Base-by-base conservation (phyloP, 64 coral and sea anemone species). In the Actinia tenebrosa region DNA sequence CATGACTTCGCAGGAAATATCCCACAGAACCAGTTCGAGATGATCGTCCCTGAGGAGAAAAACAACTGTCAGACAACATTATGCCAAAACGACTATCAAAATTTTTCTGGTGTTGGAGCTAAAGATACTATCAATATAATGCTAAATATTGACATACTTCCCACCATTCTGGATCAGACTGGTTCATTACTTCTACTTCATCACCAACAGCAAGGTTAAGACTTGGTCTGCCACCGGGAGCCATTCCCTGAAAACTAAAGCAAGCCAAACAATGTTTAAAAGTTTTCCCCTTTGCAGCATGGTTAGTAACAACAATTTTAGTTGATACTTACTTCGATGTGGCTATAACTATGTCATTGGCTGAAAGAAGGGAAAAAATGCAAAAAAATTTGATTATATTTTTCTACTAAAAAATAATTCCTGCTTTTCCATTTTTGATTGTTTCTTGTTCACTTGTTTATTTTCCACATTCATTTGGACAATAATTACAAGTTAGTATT, bases 101-200 rank as follows among this genome's bases (percentile, higher is more conserved):
- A 0, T 8, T 50, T 50, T 8, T 8, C 47, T 50, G 47, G 47
- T 50, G 2, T 50, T 8, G 47, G 47, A 50, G 47, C 47, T 50
- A 50, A 50, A 50, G 47, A 50, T 37, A 37, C 2, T 2, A 50
- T 23, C 7, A 25, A 4, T 23, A 23, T 7, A 69, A 4, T 22
- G 19, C 30, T 69, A 69, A 69, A 18, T 69, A 69, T 42, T 42
- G 27, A 71, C 92, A 53, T 66, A 94, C 92, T 89, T 94, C 92
- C 92, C 92, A 94, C 92, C 89, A 94, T 56, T 94, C 92, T 18
- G 92, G 92, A 64, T 94, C 92, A 55, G 60, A 54, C 37, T 78
- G 79, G 11, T 88, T 87, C 20, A 94, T 58, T 1, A 94, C 86
- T 77, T 93, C 92, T n/a, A 94, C 78, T 80, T 94, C 92, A 69